These are phyloP conservation scores for Polydrusus pterygomalis DNA, from an alignment of 2,888 invertebrate genomes.

Conservation along the genomic window DNA sequence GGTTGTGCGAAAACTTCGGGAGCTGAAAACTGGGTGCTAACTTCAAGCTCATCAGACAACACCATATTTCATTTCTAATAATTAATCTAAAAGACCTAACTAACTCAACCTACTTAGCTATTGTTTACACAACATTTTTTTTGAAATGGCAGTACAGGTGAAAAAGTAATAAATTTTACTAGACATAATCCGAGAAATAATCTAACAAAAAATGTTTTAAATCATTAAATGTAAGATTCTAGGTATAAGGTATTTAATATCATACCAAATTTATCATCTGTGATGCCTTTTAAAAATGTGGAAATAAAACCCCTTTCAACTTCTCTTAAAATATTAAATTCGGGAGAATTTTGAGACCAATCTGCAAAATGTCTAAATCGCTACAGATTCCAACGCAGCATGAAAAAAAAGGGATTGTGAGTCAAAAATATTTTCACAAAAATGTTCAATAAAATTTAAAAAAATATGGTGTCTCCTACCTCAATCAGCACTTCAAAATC, in stretches of 20 bases:
- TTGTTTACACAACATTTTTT: no score
- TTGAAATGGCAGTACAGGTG: no score
- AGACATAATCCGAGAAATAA: no score
- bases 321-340: conserved; percentile 82
- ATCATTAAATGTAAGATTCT: no score
- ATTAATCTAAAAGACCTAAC: no score
- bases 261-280: conserved; percentile 74
- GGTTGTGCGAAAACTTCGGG: no score
- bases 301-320: conserved; percentile 83
- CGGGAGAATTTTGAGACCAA: conserved; percentile 83
- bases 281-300: conserved; percentile 78
- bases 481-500: conserved; percentile 82
- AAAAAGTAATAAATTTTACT: no score
- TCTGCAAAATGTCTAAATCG: conserved; percentile 84
- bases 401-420: conserved; percentile 59
- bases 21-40: no score
- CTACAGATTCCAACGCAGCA: conserved; percentile 69
- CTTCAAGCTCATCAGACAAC: no score
- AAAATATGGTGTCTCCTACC: conserved; percentile 70
- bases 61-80: no score
- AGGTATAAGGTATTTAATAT: conserved; percentile 22
- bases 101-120: no score
- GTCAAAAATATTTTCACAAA: conserved; percentile 15
- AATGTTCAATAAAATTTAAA: neutral
- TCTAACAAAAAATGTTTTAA: no score